Base-by-base conservation (phyloP, 2,797 vertebrate species). In the Cygnus olor region DNA sequence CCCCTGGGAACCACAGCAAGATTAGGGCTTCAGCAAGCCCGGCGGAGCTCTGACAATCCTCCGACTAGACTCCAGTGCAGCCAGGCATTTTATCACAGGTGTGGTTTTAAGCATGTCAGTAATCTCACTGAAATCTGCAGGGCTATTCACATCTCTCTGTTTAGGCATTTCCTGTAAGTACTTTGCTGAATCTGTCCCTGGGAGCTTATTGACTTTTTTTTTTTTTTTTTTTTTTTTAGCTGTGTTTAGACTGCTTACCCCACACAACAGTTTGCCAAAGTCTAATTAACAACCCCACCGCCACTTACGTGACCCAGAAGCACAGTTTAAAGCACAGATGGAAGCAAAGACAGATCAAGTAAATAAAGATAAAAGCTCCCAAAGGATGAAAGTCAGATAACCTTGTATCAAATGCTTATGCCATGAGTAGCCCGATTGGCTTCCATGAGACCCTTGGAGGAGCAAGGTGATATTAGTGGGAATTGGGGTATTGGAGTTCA, bases 291-390 rank as follows among this genome's bases (percentile, higher is more conserved):
- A 71, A 79, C 42, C 18, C 24, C 38, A 68, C 74, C 2, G 5
- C 61, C 72, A 77, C 69, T 76, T 93, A 95, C 61, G 25, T 88
- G 90, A 91, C 90, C 92, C 96, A 97, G 95, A 96, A 97, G 94
- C 80, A 93, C 63, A 47, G 15, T 64, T 89, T 61, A 77, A 93
- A 93, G 85, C 81, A 69, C n/a, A 61, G 76, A 85, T 90, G 91
- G 78, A 96, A 89, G 64, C 3, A 45, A 85, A 88, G 65, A 70
- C 71, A 95, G 71, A 90, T 56, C 57, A 96, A 90, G 58, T 30
- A 79, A 76, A 80, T 56, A 38, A 89, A 96, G 61, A 56, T 54
- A 90, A 96, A 69, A 88, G 54, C 54, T 81, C 74, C 69, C 51
- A 4, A 1, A n/a, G 74, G 34, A 61, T 44, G 47, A 64, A 66